A percentile compares a stretch with the other conserved stretches of the same genome.
Evolutionary conservation across 2,888 invertebrate species (phyloP).

Genomic region (Cylindroiulus punctatus): DNA sequence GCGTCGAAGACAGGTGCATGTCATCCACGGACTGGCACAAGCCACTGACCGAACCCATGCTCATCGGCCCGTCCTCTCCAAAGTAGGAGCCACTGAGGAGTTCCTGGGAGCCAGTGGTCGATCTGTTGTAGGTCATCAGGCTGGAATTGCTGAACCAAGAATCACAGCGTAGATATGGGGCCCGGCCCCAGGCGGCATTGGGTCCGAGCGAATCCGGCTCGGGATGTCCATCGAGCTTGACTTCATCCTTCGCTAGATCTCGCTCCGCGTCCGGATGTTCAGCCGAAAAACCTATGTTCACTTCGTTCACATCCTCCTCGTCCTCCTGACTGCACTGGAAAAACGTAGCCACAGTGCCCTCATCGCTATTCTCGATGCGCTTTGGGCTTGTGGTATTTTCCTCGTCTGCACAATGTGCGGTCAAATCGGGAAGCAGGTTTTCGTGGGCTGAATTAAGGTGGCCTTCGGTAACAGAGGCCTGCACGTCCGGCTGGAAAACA

Average conservation of each 20-base stretch:
- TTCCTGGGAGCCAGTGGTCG: conserved; percentile 55
- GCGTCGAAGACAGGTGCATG: conserved; percentile 54
- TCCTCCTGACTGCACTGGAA: conserved; percentile 47
- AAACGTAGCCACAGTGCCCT: background rate
- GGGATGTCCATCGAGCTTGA: background rate
- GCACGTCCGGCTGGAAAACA: background rate
- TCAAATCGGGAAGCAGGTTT: background rate
- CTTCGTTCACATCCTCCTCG: conserved; percentile 13
- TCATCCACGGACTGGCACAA: conserved; percentile 49
- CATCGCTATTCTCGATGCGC: background rate
- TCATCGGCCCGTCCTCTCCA: conserved; percentile 49
- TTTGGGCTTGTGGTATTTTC: background rate
- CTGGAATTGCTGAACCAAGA: conserved; percentile 56
- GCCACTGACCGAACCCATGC: conserved; percentile 19
- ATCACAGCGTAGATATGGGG: conserved; percentile 53
- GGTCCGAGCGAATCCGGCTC: conserved; percentile 13
- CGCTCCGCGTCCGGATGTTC: background rate
- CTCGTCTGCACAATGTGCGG: background rate
- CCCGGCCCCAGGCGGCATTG: background rate
- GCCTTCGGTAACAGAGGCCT: background rate
- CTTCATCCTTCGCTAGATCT: background rate
- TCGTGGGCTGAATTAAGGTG: background rate
- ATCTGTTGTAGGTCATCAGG: conserved; percentile 55
- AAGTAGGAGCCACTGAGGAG: conserved; percentile 53
- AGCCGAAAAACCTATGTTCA: background rate